Base-by-base conservation (phyloP, 2,113 vertebrate species). In the Agapornis roseicollis region DNA sequence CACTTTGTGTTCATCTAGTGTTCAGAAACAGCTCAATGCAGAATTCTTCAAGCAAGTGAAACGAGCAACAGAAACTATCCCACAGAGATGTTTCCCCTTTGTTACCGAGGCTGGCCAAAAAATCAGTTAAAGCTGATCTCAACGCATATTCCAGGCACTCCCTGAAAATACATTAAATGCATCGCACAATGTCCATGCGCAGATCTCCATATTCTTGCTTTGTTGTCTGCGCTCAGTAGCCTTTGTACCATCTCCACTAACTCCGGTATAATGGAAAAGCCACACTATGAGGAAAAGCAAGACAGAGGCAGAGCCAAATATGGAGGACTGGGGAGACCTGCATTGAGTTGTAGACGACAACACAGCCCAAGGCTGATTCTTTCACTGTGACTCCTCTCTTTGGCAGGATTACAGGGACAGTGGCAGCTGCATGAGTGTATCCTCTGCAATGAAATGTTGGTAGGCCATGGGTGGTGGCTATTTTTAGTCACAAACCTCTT, bases 1-100 rank as follows among this genome's bases (percentile, higher is more conserved):
- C 0, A 0, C 13, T 66, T 80, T 2, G 1, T 3, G 3, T 58
- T 85, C 17, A 27, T 52, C 31, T 6, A 4, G 6, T 19, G 12
- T 56, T 80, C 28, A 39, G 56, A 82, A 85, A 68, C 15, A 73
- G 6, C 17, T 24, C n/a, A 63, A 6, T n/a, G 28, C 8, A 78
- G 41, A 89, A 31, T 33, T 81, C 64, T 80, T 86, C 28, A 53
- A 41, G 46, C 19, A 71, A 35, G 1, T 70, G 25, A 73, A 94
- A 78, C 17, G 7, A 70, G 17, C 31, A 70, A 46, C 50, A 90
- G 56, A 74, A 78, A 50, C 7, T 33, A 10, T 8, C 13, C 55
- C 24, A 10, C 52, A 44, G 22, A 83, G 28, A 25, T 49, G 4
- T 76, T 78, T 92, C 15, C 11, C 8, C 9, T 84, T 9, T 17